Base-by-base conservation (phyloP, 2,888 invertebrate species). In the Dendrolimus houi region DNA sequence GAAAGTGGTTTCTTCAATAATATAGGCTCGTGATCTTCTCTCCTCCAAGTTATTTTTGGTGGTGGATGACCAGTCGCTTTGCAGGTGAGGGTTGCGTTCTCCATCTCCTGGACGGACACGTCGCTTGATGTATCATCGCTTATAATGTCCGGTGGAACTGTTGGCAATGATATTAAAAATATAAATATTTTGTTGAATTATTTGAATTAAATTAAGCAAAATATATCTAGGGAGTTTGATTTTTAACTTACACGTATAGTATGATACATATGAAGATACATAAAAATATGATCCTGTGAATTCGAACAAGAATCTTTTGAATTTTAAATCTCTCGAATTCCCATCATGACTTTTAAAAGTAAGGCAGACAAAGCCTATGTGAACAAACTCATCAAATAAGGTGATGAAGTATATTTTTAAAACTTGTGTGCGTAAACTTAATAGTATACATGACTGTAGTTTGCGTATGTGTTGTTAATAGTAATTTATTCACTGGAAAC, bases 11-110 rank as follows among this genome's bases (percentile, higher is more conserved):
- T 93, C 69, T 93, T 92, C 59, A 93, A 75, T 53, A 93, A 74
- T 60, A 93, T 92, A 56, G 92, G 91, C 69, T 93, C 93, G 55
- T 94, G 94, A 74, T 95, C 95, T 74, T 96, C 96, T 56, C 96
- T 87, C 64, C 94, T 92, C 97, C 97, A 97, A 9, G 94, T 95
- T 67, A 97, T 96, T 64, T 93, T 94, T 0, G 96, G 96, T 12
- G 92, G 89, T 0, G 97, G 97, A 64, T 95, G 95, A 1, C 97
- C 96, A 0, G 94, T 95, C 1, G 96, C 97, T 59, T 94, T 94
- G 75, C 97, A 97, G 40, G 93, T 93, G n/a, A 97, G 90, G 3
- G 95, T 95, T 0, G 96, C 96, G 68, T 96, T 96, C 74, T 95
- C 95, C 65, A 96, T 92, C 87, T 97, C 97, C 66, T 95, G 93